These are phyloP conservation scores for Chrysogorgia sp. DNA, from an alignment of 92 coral and sea anemone genomes.

Conservation along the genomic window DNA sequence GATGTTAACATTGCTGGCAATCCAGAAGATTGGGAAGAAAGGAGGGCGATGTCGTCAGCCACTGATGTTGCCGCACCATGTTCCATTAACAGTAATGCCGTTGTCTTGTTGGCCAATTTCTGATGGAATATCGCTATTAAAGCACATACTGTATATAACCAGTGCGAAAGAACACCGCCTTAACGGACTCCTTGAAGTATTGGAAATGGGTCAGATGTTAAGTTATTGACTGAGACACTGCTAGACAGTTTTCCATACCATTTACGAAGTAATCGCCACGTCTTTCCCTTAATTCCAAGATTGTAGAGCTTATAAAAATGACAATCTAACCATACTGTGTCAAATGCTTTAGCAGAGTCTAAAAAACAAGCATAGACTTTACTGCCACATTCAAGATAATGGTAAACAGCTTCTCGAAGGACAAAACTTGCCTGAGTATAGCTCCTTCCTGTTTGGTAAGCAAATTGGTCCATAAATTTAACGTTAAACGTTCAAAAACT, in stretches of 20 bases:
- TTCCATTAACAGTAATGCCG: background rate
- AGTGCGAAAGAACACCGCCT: background rate
- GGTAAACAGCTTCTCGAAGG: background rate
- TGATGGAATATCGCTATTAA: background rate
- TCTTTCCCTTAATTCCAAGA: background rate
- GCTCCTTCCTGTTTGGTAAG: too few species aligned
- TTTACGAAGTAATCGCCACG: background rate
- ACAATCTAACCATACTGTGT: conserved; percentile 1
- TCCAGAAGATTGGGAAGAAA: background rate
- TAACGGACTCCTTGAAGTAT: background rate
- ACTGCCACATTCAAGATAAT: background rate
- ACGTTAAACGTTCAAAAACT: too few species aligned
- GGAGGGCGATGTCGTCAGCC: background rate
- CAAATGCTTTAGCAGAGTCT: conserved; percentile 7
- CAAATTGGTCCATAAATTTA: too few species aligned
- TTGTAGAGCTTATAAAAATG: background rate
- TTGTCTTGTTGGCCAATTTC: background rate
- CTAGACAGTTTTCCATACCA: background rate
- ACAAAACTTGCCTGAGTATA: background rate
- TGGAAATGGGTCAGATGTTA: background rate
- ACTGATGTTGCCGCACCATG: background rate
- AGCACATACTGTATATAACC: background rate
- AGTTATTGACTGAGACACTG: background rate
- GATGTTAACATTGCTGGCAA: background rate
- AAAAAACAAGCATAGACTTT: conserved; percentile 21